These are phyloP conservation scores for Urocitellus parryii DNA, from an alignment of 2,113 vertebrate genomes.

Conservation along the genomic window DNA sequence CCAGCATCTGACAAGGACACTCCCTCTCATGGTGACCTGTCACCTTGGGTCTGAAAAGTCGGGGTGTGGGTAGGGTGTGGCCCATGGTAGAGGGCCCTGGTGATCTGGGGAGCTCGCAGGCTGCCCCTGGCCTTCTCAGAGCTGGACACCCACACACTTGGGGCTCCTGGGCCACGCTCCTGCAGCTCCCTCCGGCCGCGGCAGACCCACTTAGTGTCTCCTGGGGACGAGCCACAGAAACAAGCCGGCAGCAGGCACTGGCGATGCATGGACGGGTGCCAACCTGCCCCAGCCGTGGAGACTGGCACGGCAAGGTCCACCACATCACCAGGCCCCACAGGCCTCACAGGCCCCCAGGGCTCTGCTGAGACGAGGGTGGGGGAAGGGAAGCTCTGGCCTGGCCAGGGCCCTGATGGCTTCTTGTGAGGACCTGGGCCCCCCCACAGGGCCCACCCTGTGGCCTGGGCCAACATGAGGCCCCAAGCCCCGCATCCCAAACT, in stretches of 20 bases:
- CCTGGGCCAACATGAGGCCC: neutral
- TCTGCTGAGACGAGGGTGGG: no score
- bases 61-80: no score
- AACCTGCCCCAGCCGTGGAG: neutral
- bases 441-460: neutral
- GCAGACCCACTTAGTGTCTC: neutral
- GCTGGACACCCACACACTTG: no score
- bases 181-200: neutral
- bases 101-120: no score
- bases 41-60: no score
- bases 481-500: neutral
- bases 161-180: neutral
- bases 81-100: no score
- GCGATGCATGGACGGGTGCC: neutral
- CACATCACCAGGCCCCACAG: neutral
- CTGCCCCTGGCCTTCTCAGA: no score
- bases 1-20: no score
- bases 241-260: neutral
- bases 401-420: neutral
- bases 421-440: neutral
- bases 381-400: neutral
- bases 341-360: neutral
- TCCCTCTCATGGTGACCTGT: no score
- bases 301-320: neutral
- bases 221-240: neutral